Evolutionary conservation across 2,113 vertebrate genomes (phyloP).

Genomic region (Ranitomeya imitator): DNA sequence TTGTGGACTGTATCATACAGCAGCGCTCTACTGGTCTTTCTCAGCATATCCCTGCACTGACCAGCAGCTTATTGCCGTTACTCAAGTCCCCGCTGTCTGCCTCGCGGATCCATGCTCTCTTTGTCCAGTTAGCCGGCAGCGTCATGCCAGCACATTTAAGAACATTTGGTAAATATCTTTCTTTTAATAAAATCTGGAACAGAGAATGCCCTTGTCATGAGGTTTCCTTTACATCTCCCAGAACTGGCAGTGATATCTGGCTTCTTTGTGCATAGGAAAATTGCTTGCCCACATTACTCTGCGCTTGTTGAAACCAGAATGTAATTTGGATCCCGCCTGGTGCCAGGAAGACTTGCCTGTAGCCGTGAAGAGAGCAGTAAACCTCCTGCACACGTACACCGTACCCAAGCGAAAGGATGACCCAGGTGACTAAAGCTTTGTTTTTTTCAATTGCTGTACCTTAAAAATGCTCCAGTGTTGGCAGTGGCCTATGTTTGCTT

Average conservation of each 20-base stretch:
- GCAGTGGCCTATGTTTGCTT: neutral
- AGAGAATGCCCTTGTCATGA: neutral
- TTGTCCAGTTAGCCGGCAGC: slow-evolving; percentile 83
- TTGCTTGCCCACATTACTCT: slow-evolving; percentile 91
- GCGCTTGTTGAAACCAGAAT: slow-evolving; percentile 90
- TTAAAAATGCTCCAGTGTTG: neutral
- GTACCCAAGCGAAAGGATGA: slow-evolving; percentile 79
- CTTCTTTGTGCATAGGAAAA: slow-evolving; percentile 70
- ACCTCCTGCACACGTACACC: slow-evolving; percentile 81
- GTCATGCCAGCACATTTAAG: slow-evolving; percentile 86
- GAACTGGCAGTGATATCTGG: slow-evolving; percentile 9
- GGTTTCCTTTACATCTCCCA: neutral
- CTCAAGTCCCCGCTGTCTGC: slow-evolving; percentile 90
- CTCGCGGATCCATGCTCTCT: slow-evolving; percentile 79
- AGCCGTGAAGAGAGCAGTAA: slow-evolving; percentile 82
- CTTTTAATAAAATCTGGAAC: neutral
- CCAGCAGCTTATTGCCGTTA: slow-evolving; percentile 85
- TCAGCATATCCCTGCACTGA: slow-evolving; percentile 83
- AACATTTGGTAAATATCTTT: slow-evolving; percentile 77
- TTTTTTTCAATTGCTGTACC: neutral
- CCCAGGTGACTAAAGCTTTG: slow-evolving; percentile 64
- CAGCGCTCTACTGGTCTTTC: slow-evolving; percentile 80
- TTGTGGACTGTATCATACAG: slow-evolving; percentile 79
- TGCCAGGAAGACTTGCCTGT: slow-evolving; percentile 84
- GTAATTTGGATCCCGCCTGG: slow-evolving; percentile 87